A percentile compares a stretch with the other conserved stretches of the same genome.
These are phyloP conservation scores for Cydia pomonella DNA, from an alignment of 1,140 invertebrate species.

Conservation along the genomic window DNA sequence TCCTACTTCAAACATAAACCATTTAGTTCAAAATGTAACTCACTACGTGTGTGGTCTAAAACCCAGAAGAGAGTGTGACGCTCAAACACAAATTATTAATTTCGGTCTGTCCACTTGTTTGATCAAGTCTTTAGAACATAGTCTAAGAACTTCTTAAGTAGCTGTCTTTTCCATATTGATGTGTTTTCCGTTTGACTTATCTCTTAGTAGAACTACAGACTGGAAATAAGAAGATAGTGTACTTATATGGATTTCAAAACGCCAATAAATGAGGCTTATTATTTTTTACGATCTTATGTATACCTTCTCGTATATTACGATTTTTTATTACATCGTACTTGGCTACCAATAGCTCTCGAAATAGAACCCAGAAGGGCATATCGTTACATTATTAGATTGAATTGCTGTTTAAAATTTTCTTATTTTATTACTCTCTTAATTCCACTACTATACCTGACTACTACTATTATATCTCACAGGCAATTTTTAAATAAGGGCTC, in stretches of 20 bases:
- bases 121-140: slow-evolving; percentile 42
- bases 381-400: too few relatives aligned
- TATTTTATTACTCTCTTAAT: too few relatives aligned
- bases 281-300: too few relatives aligned
- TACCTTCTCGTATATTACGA: too few relatives aligned
- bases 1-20: neutral
- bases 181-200: slow-evolving; percentile 25
- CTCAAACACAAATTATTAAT: slow-evolving; percentile 27
- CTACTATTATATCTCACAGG: too few relatives aligned
- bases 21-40: slow-evolving; percentile 42
- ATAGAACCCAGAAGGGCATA: too few relatives aligned
- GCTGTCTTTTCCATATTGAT: slow-evolving; percentile 40
- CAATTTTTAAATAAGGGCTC: too few relatives aligned
- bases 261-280: too few relatives aligned
- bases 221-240: neutral
- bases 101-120: slow-evolving; percentile 42
- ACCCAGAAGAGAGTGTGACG: slow-evolving; percentile 38
- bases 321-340: too few relatives aligned
- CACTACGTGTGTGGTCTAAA: slow-evolving; percentile 64
- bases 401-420: too few relatives aligned
- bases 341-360: too few relatives aligned
- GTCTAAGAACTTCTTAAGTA: slow-evolving; percentile 57
- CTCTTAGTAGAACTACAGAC: slow-evolving; percentile 19
- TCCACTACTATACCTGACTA: too few relatives aligned
- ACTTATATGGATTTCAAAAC: neutral